Evolutionary conservation across 1,140 invertebrate species (phyloP).

Genomic region (Asbolus verrucosus): DNA sequence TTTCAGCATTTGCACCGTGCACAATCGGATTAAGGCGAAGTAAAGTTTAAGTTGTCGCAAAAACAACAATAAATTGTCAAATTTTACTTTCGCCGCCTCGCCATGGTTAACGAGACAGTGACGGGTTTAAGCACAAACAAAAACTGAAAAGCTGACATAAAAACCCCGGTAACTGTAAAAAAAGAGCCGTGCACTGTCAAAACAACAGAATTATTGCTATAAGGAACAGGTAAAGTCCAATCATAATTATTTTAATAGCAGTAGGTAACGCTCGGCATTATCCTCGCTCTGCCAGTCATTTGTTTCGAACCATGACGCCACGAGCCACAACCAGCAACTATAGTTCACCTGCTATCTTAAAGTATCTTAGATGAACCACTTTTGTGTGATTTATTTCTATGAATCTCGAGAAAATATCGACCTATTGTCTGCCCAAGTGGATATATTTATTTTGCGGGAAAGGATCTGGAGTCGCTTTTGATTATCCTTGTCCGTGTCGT

Average conservation of each 20-base stretch:
- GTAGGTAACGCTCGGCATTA: conserved; percentile 64
- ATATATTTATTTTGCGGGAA: conserved; percentile 47
- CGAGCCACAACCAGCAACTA: conserved; percentile 63
- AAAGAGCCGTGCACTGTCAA: conserved; percentile 53
- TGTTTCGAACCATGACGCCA: conserved; percentile 67
- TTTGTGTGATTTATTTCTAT: conserved; percentile 51
- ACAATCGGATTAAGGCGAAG: no score
- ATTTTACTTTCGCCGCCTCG: conserved; percentile 7
- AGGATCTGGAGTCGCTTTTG: no score
- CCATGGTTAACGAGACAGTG: conserved; percentile 20
- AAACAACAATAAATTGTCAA: no score
- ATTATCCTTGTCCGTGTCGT: no score
- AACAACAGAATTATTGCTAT: conserved; percentile 59
- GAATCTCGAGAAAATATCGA: conserved; percentile 46
- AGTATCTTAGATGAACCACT: conserved; percentile 60
- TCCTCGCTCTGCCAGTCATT: conserved; percentile 67
- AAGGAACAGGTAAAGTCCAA: conserved; percentile 60
- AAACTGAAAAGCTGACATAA: conserved; percentile 37
- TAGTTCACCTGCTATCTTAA: conserved; percentile 63
- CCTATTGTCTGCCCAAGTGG: conserved; percentile 49
- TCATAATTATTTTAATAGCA: conserved; percentile 66
- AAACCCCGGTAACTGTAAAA: conserved; percentile 40
- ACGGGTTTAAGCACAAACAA: conserved; percentile 19
- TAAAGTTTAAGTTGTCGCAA: no score
- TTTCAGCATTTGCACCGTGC: no score